phyloP scores from a whole-genome alignment of 2,888 invertebrate species.

The Agrochola macilenta region DNA sequence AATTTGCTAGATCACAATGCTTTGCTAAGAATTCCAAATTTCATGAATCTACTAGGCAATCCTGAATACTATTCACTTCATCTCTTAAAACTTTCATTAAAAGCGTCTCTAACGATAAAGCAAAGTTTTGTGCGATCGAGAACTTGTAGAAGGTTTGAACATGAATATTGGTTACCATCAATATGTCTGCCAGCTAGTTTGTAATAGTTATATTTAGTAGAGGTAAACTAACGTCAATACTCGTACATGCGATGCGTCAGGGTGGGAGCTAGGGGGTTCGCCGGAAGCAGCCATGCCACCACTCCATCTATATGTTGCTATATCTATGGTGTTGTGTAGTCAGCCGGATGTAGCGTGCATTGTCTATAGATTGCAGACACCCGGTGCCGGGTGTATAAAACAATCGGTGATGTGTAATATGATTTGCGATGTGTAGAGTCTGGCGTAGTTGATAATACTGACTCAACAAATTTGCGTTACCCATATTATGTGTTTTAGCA shows the following conservation, averaged over 20 bases:
- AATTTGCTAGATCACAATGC: not conserved
- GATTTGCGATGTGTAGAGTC: slow-evolving; percentile 23
- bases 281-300: slow-evolving; percentile 54
- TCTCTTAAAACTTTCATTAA: not conserved
- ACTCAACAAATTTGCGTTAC: not conserved
- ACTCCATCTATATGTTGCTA: slow-evolving; percentile 44
- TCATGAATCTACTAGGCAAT: not conserved
- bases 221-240: slow-evolving; percentile 14
- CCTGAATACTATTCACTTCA: not conserved
- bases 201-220: slow-evolving; percentile 8
- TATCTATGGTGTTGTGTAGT: slow-evolving; percentile 25
- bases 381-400: slow-evolving; percentile 23
- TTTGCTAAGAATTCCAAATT: slow-evolving; percentile 2
- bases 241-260: slow-evolving; percentile 29
- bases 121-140: not conserved
- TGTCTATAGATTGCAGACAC: slow-evolving; percentile 48
- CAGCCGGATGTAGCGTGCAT: slow-evolving; percentile 60
- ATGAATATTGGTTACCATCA: slow-evolving; percentile 3
- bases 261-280: slow-evolving; percentile 35
- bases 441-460: slow-evolving; percentile 16
- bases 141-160: slow-evolving; percentile 3
- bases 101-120: not conserved
- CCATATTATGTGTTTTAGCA: too few species aligned
- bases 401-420: slow-evolving; percentile 37
- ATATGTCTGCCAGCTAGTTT: slow-evolving; percentile 24